Percentiles rank a stretch among this genome's conserved stretches.
Conservation (phyloP, 2,113 vertebrate genomes). For the Azemiops feae region DNA sequence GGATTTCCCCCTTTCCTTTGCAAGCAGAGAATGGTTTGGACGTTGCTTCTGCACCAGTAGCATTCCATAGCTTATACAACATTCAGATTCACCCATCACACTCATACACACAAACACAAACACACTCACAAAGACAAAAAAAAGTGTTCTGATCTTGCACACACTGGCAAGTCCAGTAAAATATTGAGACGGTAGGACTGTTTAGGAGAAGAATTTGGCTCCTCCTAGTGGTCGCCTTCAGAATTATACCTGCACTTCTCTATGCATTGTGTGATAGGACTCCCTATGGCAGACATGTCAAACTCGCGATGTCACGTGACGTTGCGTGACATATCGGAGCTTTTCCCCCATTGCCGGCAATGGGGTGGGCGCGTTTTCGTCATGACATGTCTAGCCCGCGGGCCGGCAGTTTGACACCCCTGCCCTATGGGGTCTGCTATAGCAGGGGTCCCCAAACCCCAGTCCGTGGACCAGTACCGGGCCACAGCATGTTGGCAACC, state of each 20-base stretch:
- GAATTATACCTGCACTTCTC: not conserved
- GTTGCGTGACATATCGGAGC: rapidly evolving
- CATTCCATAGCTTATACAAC: not conserved
- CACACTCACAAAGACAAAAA: not conserved
- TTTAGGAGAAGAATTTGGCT: not conserved
- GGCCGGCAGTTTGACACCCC: too few species aligned
- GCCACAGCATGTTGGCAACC: not conserved
- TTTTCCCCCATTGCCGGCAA: too few species aligned
- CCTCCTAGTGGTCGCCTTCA: not conserved
- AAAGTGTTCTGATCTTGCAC: not conserved
- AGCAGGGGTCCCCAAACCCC: not conserved
- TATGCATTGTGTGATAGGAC: not conserved
- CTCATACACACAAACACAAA: not conserved
- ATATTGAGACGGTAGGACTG: not conserved
- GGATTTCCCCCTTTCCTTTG: not conserved
- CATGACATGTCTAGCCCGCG: rapidly evolving
- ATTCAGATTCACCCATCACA: not conserved
- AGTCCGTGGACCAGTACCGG: too few species aligned
- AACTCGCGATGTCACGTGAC: rapidly evolving
- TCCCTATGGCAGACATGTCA: not conserved
- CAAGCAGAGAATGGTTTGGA: not conserved
- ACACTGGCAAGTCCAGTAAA: not conserved
- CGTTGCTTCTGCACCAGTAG: not conserved
- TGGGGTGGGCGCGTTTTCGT: too few species aligned
- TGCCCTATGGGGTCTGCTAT: not conserved